Evolutionary conservation across 2,113 vertebrate species (phyloP).

Genomic region (Arizona elegans): DNA sequence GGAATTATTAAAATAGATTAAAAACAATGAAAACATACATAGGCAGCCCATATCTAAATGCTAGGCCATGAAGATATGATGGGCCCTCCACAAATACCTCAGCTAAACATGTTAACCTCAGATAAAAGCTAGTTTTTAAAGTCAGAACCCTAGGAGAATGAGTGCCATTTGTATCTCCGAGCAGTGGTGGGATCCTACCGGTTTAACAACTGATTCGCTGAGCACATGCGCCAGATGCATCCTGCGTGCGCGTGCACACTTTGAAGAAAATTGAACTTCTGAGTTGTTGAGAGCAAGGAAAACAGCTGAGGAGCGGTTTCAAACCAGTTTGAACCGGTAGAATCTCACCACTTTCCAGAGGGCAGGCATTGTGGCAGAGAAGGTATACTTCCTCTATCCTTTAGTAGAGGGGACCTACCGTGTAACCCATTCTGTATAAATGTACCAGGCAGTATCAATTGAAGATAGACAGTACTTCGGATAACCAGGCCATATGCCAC

Average conservation of each 20-base stretch:
- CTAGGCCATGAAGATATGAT: neutral
- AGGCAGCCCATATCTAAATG: neutral
- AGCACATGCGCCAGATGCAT: too few relatives aligned
- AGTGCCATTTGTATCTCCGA: neutral
- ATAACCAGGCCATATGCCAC: neutral
- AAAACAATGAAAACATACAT: neutral
- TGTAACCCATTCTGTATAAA: neutral
- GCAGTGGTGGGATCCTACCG: too few relatives aligned
- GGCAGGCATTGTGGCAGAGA: neutral
- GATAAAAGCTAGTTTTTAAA: neutral
- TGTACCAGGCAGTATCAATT: neutral
- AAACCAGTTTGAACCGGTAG: too few relatives aligned
- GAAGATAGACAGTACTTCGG: neutral
- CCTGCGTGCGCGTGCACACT: too few relatives aligned
- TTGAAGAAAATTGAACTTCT: too few relatives aligned
- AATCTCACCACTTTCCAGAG: neutral
- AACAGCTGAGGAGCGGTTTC: too few relatives aligned
- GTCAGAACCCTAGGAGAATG: neutral
- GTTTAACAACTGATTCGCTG: too few relatives aligned
- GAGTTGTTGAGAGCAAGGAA: too few relatives aligned
- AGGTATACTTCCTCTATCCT: neutral
- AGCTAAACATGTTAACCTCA: neutral
- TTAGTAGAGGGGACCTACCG: neutral
- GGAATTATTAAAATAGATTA: neutral
- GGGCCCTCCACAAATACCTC: neutral